Base-by-base conservation (phyloP, 2,113 vertebrate species). In the Mus spicilegus region DNA sequence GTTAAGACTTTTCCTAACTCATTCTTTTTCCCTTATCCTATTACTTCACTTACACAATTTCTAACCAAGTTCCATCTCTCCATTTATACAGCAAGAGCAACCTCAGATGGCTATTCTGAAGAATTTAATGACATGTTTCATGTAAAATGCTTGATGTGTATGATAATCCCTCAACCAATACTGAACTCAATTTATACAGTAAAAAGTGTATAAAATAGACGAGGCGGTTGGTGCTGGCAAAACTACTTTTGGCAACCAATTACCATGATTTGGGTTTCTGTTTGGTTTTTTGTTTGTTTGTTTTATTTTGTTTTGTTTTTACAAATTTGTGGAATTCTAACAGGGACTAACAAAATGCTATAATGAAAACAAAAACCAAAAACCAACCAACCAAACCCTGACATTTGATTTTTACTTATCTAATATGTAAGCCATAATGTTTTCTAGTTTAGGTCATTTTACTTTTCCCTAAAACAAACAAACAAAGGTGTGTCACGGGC, bases 161-260 rank as follows among this genome's bases (percentile, higher is more conserved):
- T 36, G 81, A 92, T 54, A 88, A 97, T 70, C 39, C 39, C 11
- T 84, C 84, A 80, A 91, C 56, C 75, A 93, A 95, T 33, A 89
- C 22, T 73, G 14, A 89, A 58, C 39, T 95, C 54, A 95, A 77
- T 76, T 94, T 87, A 92, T 20, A 76, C 8, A 70, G 1, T 26
- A 51, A 95, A 93, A 54, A 49, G 80, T 96, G 92, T 73, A 51
- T 49, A 65, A 73, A 39, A 61, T 30, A 39, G 49, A 58, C 20
- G 49, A 88, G 30, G 13, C 80, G 76, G 4, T 33, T 87, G 77
- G 1, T 61, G 11, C 28, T 90, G 28, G 36, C 65, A 26, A 94
- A 91, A 96, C 39, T 85, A 91, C 24, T 93, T 19, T 95, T 96
- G 54, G 80, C 56, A 97, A 94, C 58, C n/a, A 94, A 77, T 78